Percentiles rank a stretch among this genome's conserved stretches.
Conservation (phyloP, 2,113 vertebrate species). For the Neolamprologus cancellatus region DNA sequence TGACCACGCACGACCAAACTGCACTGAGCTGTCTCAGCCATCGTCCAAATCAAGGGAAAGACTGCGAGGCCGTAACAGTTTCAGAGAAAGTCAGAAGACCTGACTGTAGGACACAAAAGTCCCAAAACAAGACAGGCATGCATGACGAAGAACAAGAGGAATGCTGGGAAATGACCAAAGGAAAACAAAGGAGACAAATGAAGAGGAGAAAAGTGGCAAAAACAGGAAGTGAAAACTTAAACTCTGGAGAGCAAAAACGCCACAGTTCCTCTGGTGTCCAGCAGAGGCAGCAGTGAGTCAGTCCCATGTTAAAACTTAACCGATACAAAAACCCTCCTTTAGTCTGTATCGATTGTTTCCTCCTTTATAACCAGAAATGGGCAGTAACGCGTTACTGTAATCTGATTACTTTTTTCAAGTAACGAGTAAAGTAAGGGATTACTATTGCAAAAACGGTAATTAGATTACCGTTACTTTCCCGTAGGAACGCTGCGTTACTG, state of each 20-base stretch:
- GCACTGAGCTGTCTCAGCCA: neutral
- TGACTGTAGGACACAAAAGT: neutral
- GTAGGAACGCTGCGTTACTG: too few relatives aligned
- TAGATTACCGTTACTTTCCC: too few relatives aligned
- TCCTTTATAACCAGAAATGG: neutral
- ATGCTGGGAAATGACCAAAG: neutral
- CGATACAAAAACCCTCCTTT: neutral
- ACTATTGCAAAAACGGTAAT: rapidly evolving
- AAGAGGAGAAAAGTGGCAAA: neutral
- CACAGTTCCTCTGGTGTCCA: neutral
- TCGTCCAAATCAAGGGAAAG: neutral
- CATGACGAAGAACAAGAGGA: neutral
- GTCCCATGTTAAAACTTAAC: neutral
- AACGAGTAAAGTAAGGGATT: too few relatives aligned
- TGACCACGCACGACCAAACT: neutral
- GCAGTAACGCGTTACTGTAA: too few relatives aligned
- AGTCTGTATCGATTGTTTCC: neutral
- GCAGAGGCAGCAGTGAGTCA: neutral
- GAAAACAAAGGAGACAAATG: neutral
- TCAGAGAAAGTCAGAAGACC: neutral
- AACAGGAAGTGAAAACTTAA: neutral
- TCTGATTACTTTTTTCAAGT: too few relatives aligned
- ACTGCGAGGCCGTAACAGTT: neutral
- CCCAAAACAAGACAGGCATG: too few relatives aligned
- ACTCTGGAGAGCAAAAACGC: neutral